These are phyloP conservation scores for Mesocricetus auratus DNA, from an alignment of 2,113 vertebrate species.

Conservation along the genomic window DNA sequence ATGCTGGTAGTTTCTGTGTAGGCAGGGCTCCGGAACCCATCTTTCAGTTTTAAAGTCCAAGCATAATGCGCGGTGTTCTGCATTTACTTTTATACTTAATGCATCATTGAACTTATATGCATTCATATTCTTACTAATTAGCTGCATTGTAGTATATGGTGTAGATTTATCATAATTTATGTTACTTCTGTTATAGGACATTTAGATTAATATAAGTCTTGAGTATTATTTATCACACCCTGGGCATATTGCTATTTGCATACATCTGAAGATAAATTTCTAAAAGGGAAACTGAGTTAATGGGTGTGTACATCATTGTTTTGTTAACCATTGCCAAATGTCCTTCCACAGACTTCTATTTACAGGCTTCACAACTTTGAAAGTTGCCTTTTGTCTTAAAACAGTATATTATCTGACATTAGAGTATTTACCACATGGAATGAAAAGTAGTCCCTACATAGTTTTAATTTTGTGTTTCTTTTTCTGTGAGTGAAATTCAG, in stretches of 20 bases:
- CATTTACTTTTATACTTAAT: not conserved
- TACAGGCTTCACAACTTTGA: not conserved
- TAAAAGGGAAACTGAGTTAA: not conserved
- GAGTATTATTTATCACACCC: not conserved
- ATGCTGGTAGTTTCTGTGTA: no score
- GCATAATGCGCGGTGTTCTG: not conserved
- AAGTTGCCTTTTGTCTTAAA: not conserved
- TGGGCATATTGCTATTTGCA: not conserved
- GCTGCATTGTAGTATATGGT: not conserved
- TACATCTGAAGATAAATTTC: not conserved
- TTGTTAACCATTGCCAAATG: not conserved
- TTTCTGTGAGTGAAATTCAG: constrained; percentile 9
- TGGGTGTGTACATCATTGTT: not conserved
- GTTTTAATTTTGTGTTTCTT: constrained; percentile 20
- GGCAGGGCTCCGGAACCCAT: no score
- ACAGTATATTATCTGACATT: not conserved
- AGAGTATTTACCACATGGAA: not conserved
- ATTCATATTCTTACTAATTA: not conserved
- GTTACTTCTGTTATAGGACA: not conserved
- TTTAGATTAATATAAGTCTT: constrained; percentile 9
- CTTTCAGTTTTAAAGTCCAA: not conserved
- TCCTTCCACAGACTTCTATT: not conserved
- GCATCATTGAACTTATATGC: not conserved
- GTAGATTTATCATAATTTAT: constrained; percentile 16
- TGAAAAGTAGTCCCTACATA: not conserved